Base-by-base conservation (phyloP, 2,888 invertebrate genomes). In the Willowsia nigromaculata region DNA sequence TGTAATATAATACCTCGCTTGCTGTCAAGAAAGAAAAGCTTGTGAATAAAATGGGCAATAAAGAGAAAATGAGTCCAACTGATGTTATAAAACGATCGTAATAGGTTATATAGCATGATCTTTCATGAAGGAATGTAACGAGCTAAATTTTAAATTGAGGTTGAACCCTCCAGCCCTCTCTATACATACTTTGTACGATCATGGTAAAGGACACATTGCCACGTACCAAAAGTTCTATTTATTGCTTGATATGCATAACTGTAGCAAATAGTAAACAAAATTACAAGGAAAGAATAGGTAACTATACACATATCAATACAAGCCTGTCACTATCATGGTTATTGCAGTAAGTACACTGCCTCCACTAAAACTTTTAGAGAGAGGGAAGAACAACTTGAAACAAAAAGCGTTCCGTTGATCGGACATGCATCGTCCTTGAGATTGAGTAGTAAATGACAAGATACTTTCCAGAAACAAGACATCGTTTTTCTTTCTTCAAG, bases 351-450 rank as follows among this genome's bases (percentile, higher is more conserved):
- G 37, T 37, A 37, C 37, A 37, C 37, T 6, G 37, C 5, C 37
- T 37, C 37, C 4, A 6, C 37, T 6, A 37, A 4, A 37, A 6
- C 37, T 4, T 9, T 37, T 37, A 6, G 37, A 37, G 5, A 9
- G 4, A 4, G 9, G 5, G 9, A 37, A 37, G 37, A 9, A 37
- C 4, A 4, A 9, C 5, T 37, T 37, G 50, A 27, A 50, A 9
- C 15, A 50, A 50, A 15, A 2, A 3, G 6, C 56, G 4, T 56
- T 50, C 50, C 9, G 11, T 50, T 50, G 22, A 56, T 22, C 6
- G 40, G 40, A 81, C 37, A 81, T 59, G 9, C 25, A 18, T 1
- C 59, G 80, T 40, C 80, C 80, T 81, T 81, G 80, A 81, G 40
- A 56, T 11, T 56, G 11, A 11, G 27, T 13, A 30, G 15, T 27